Conservation (phyloP, 2,113 vertebrate genomes). For the Phaethon lepturus region DNA sequence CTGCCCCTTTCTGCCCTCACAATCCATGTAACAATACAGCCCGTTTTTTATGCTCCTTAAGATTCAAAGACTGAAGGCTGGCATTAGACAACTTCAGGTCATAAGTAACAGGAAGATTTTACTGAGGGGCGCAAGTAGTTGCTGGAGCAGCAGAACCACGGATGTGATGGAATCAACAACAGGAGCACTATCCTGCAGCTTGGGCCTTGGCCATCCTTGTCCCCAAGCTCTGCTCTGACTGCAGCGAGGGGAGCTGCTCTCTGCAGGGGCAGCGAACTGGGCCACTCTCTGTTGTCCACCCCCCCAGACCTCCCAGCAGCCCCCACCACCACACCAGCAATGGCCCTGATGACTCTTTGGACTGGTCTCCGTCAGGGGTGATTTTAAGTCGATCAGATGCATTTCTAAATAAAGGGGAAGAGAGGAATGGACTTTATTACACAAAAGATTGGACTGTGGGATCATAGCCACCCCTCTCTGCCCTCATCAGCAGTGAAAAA, state of each 20-base stretch:
- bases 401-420: background rate
- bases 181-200: background rate
- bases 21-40: background rate
- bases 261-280: rapidly evolving
- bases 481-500: background rate
- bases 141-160: background rate
- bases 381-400: background rate
- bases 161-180: background rate
- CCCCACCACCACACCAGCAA: too few species aligned
- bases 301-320: background rate
- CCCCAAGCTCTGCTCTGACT: background rate
- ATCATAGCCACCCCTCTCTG: background rate
- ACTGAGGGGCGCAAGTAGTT: background rate
- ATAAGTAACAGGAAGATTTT: background rate
- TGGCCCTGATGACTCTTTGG: background rate
- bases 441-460: background rate
- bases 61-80: background rate
- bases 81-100: background rate
- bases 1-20: background rate
- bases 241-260: background rate
- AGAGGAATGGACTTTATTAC: background rate
- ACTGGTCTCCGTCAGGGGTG: too few species aligned
- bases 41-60: background rate
- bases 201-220: background rate
- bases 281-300: background rate